Base-by-base conservation (phyloP, 2,113 vertebrate genomes). In the Ctenomys sociabilis region DNA sequence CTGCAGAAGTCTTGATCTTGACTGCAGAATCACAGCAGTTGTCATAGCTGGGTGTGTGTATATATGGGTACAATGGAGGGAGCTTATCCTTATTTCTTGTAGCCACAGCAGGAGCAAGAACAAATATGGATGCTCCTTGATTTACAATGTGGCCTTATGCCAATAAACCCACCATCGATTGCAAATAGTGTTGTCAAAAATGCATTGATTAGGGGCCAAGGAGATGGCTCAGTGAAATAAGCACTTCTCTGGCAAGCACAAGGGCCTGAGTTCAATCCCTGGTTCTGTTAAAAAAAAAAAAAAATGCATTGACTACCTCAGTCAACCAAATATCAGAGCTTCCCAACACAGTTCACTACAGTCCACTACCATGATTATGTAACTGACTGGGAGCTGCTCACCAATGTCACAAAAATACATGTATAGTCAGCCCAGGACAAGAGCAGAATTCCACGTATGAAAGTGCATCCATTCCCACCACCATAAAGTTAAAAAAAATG, bases 101-200 rank as follows among this genome's bases (percentile, higher is more conserved):
- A 73, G 61, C 85, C 88, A 57, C 37, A 72, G 21, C 49, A 35
- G 61, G n/a, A 73, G 77, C 88, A 95, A 85, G 78, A 81, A 80
- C 70, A 87, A 78, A 30, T 66, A 43, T 9, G 61, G 85, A 77
- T 30, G 16, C 16, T 88, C n/a, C 43, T 84, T 64, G 21, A 43
- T 19, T 66, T 77, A 43, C 16, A 37, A 7, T 49, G 88, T 61
- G 10, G 32, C 30, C n/a, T 22, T n/a, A 40, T 45, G 70, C 52
- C n/a, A 35, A 37, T 30, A 66, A 77, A 45, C 4, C 22, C 49
- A 45, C 19, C 28, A 5, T 22, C 43, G 28, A 37, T 30, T 43
- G 57, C 64, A 84, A 84, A 35, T 57, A 12, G 43, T 6, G 1
- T n/a, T n/a, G n/a, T n/a, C n/a, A n/a, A n/a, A n/a, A n/a, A n/a